phyloP scores from a whole-genome alignment of 2,797 vertebrate genomes.

The Lutra lutra region DNA sequence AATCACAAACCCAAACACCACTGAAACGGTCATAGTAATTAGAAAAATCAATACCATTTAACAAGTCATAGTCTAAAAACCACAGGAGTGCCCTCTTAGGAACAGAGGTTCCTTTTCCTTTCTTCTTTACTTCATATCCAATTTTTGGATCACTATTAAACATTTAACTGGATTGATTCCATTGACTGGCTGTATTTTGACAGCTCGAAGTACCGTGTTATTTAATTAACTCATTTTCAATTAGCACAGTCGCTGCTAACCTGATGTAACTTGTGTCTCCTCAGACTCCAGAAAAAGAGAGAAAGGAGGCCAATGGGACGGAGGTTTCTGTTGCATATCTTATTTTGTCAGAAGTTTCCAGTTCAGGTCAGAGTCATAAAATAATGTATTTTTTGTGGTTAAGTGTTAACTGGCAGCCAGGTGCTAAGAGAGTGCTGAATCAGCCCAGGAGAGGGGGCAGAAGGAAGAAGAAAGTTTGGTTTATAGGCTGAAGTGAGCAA shows the following conservation, averaged over 20 bases:
- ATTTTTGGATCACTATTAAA: constrained; percentile 59
- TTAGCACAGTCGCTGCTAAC: constrained; percentile 66
- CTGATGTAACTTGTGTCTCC: constrained; percentile 70
- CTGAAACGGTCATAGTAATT: background rate
- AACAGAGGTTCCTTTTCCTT: background rate
- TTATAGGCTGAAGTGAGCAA: constrained; percentile 79
- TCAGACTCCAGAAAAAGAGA: constrained; percentile 47
- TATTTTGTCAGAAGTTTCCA: constrained; percentile 62
- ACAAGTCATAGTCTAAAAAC: background rate
- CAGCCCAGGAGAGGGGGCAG: constrained; percentile 56
- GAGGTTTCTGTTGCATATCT: constrained; percentile 55
- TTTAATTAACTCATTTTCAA: constrained; percentile 79
- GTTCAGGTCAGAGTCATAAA: constrained; percentile 65
- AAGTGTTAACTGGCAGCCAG: constrained; percentile 64
- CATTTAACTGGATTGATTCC: constrained; percentile 63
- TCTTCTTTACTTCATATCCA: constrained; percentile 25
- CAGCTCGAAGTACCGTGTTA: constrained; percentile 57
- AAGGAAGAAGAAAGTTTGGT: constrained; percentile 79
- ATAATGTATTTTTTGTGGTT: constrained; percentile 66
- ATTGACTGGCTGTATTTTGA: constrained; percentile 64
- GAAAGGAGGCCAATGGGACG: constrained; percentile 51
- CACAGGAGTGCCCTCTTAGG: background rate
- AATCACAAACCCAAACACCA: background rate
- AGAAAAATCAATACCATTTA: background rate
- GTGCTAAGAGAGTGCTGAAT: constrained; percentile 75